Base-by-base conservation (phyloP, 2,113 vertebrate genomes). In the Channa argus region DNA sequence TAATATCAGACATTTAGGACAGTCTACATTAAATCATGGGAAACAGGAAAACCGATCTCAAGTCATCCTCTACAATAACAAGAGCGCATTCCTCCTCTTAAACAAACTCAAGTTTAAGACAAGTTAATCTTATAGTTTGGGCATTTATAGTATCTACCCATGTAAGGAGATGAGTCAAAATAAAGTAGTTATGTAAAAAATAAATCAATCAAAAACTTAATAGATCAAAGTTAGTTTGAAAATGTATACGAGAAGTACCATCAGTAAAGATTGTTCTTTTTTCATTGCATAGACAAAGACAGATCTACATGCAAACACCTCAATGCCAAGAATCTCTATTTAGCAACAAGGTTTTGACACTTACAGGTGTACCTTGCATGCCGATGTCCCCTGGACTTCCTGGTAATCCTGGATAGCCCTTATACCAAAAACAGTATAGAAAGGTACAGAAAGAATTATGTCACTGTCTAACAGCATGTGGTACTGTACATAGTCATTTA, bases 321-420 rank as follows among this genome's bases (percentile, higher is more conserved):
- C 9, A 24, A 10, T 46, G 5, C 33, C 71, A 60, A 77, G 2
- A 39, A 8, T 37, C 9, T 39, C 9, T 41, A 0, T 45, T 11
- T 47, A 34, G 5, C 34, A 14, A 54, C 0, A 6, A 51, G 6
- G 15, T 0, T 34, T 5, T 38, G 51, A 77, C 77, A 98, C 98
- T 94, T 95, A 99, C 98, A 74, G 93, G 90, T 74, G 95, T 85
- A 71, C 98, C 98, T 82, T 95, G 92, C 54, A 94, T 89, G 2
- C 98, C 98, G 1, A 96, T n/a, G 62, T 95, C 92, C 39, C 98
- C 98, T 65, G 96, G 92, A 88, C 89, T 37, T 46, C 98, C 98
- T 76, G 97, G 92, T 82, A 94, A 81, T 76, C 98, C 98, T 78
- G 95, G 87, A 87, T 99, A 99, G 9, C 98, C 98, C 98, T 99